Conservation (phyloP, 2,797 vertebrate species). For the Lacerta bilineata region DNA sequence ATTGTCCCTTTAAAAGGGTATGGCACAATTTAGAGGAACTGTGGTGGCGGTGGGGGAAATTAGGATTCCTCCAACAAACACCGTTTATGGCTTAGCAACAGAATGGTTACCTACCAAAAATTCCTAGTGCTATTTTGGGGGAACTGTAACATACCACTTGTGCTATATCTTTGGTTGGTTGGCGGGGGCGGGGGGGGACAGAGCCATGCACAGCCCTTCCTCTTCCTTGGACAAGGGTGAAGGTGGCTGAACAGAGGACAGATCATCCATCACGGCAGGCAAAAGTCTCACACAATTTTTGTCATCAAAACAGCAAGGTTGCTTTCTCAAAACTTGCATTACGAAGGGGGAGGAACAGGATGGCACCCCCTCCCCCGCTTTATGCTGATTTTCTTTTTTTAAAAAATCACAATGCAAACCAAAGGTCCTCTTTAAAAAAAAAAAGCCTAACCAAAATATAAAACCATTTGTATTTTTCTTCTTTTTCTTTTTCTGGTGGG, state of each 20-base stretch:
- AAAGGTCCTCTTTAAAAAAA: no score
- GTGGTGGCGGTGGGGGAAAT: not conserved
- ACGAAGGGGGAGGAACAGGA: not conserved
- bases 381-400: not conserved
- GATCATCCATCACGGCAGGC: not conserved
- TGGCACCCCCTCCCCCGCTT: not conserved
- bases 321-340: not conserved
- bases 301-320: not conserved
- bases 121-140: accelerated
- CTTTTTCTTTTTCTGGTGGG: not conserved
- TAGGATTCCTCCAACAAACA: no score
- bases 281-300: not conserved
- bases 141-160: slow-evolving; percentile 33
- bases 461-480: not conserved
- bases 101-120: not conserved
- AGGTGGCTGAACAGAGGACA: not conserved
- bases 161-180: slow-evolving; percentile 74
- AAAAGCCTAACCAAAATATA: no score
- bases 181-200: slow-evolving; percentile 46
- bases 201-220: slow-evolving; percentile 57
- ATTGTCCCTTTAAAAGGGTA: not conserved
- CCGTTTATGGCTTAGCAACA: accelerated
- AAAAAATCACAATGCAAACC: not conserved
- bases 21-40: slow-evolving; percentile 25
- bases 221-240: slow-evolving; percentile 48